Conservation (phyloP, 2,888 invertebrate genomes). For the Oxytorus armatus region DNA sequence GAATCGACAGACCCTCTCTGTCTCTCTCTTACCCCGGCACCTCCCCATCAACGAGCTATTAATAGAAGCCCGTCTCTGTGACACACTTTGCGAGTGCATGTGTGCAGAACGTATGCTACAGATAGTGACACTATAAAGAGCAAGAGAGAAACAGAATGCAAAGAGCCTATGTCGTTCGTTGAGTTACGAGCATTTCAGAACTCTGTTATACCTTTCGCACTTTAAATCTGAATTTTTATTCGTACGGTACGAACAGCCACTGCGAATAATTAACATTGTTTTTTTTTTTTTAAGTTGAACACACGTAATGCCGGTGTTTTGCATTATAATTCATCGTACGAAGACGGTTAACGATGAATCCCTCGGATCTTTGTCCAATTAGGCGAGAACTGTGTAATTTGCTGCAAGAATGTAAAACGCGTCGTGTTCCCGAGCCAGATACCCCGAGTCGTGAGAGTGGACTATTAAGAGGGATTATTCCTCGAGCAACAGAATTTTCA, state of each 20-base stretch:
- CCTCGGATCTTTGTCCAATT: conserved; percentile 21
- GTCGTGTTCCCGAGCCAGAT: conserved; percentile 24
- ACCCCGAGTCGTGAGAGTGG: conserved; percentile 13
- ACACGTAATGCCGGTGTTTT: background rate
- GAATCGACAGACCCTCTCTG: conserved; percentile 53
- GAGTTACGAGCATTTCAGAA: conserved; percentile 31
- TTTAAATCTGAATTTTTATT: conserved; percentile 10
- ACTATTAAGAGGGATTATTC: background rate
- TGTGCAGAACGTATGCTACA: conserved; percentile 51
- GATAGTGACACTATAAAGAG: conserved; percentile 38
- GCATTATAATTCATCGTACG: conserved; percentile 16
- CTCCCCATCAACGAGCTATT: conserved; percentile 58
- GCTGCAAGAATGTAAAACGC: conserved; percentile 11
- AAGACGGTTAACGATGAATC: background rate
- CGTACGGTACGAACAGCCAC: background rate
- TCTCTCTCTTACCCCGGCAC: conserved; percentile 35
- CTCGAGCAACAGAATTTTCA: background rate
- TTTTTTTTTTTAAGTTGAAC: background rate
- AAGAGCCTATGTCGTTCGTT: conserved; percentile 15
- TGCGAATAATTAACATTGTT: background rate
- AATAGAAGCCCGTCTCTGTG: conserved; percentile 62
- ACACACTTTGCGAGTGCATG: conserved; percentile 60
- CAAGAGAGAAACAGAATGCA: conserved; percentile 30
- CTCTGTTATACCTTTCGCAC: background rate
- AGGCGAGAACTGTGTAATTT: conserved; percentile 29